Evolutionary conservation across 2,888 invertebrate genomes (phyloP), one percentile per base, ranked within the genome.

Genomic region (Scaptomyza reducta): DNA sequence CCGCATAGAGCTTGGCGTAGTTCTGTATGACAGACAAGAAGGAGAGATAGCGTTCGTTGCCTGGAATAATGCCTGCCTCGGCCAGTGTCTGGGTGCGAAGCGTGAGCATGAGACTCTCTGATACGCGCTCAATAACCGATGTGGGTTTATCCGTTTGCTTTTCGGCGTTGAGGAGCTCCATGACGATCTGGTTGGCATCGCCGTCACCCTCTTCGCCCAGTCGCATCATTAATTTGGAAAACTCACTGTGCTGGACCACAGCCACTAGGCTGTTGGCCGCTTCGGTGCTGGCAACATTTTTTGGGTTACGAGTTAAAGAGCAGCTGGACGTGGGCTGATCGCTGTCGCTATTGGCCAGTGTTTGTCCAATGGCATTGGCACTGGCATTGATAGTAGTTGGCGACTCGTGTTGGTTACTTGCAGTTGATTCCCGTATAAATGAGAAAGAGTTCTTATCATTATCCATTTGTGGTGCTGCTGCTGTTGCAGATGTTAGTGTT

Each of bases 141-240:
- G 62, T 58, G 16, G 45, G 18, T 16, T 25, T 38, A 6, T 55
- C 40, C 3, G 44, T 47, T 6, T 66, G 58, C 22, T 57, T 58
- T 14, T 61, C 42, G 1, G 62, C 58, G 22, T 59, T 65, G 6
- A 80, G 57, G 0, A 86, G 55, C 49, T 80, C 84, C 35, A 80
- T 70, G 1, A 80, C 73, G 13, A 80, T 86, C 45, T 83, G 87
- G 7, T 63, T 86, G 13, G 70, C 65, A 25, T 86, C 87, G 31
- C 70, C 61, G 9, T 83, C 84, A 3, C 73, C 80, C 44, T 83
- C 87, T 2, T 76, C 65, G 13, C 84, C 65, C 7, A 86, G 41
- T 0, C 80, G 66, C 35, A 49, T 46, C n/a, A 80, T 38, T 9
- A 80, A 45, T 27, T 65, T 65, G 10, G 47, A 56, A 10, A 80